Evolutionary conservation across 1,140 invertebrate species (phyloP).

Genomic region (Chelonus insularis): DNA sequence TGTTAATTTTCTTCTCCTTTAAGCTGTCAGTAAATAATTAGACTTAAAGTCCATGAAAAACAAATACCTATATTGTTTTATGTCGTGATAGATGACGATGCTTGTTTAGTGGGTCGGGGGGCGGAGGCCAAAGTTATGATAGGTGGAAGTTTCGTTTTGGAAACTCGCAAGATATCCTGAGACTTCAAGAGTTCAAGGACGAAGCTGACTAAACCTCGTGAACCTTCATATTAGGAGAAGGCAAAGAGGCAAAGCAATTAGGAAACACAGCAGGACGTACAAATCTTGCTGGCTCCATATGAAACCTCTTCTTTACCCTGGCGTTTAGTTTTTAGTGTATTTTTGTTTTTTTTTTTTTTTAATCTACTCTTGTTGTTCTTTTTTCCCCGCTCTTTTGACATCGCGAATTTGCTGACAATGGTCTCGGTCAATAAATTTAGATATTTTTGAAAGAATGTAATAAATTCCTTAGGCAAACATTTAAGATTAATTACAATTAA

Average conservation of each 20-base stretch:
- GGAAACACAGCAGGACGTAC: constrained; percentile 56
- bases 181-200: constrained; percentile 49
- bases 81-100: constrained; percentile 59
- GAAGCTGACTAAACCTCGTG: constrained; percentile 35
- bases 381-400: too few relatives aligned
- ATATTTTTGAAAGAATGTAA: too few relatives aligned
- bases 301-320: constrained; percentile 30
- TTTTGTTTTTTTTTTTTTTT: too few relatives aligned
- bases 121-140: constrained; percentile 23
- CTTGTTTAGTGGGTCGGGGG: constrained; percentile 43
- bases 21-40: constrained; percentile 54
- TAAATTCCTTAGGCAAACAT: too few relatives aligned
- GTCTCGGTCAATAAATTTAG: too few relatives aligned
- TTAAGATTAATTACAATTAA: too few relatives aligned
- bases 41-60: constrained; percentile 50
- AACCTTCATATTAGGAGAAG: constrained; percentile 25
- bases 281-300: constrained; percentile 48
- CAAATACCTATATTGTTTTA: constrained; percentile 58
- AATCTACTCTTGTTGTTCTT: too few relatives aligned
- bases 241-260: constrained; percentile 57
- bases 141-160: constrained; percentile 39
- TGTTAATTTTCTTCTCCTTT: too few relatives aligned
- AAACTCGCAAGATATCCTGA: constrained; percentile 26
- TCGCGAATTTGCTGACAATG: too few relatives aligned
- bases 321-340: too few relatives aligned